phyloP scores from a whole-genome alignment of 53 echinoderm and acorn worm species.

The Holothuria leucospilota region DNA sequence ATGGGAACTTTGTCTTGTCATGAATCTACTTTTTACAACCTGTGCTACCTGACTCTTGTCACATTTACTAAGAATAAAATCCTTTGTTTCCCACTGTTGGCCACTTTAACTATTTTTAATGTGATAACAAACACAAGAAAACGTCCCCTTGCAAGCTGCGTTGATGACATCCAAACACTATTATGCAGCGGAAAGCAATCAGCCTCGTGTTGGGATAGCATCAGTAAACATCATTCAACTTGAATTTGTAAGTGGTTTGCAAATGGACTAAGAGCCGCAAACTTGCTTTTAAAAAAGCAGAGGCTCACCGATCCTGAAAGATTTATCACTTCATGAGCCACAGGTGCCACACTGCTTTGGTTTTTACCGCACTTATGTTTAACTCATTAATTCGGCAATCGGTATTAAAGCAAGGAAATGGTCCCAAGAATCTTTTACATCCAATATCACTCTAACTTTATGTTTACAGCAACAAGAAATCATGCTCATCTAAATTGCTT shows the following conservation, averaged over 20 bases:
- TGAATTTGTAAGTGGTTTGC: constrained; percentile 21
- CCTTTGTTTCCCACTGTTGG: background rate
- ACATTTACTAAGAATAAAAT: constrained; percentile 19
- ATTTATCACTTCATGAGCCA: constrained; percentile 23
- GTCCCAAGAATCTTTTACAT: constrained; percentile 20
- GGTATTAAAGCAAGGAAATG: background rate
- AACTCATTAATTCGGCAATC: constrained; percentile 35
- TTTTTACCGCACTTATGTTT: constrained; percentile 6
- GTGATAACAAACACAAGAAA: constrained; percentile 2
- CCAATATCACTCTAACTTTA: background rate
- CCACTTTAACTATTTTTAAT: constrained; percentile 19
- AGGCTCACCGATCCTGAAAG: background rate
- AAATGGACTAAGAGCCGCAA: constrained; percentile 34
- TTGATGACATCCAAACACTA: constrained; percentile 10
- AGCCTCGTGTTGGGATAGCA: too few relatives aligned
- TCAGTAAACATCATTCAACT: constrained; percentile 31
- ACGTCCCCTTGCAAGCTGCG: background rate
- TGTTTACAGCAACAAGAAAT: background rate
- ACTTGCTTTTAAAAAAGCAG: constrained; percentile 21
- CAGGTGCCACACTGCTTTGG: constrained; percentile 1
- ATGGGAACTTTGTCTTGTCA: background rate
- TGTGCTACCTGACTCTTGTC: constrained; percentile 34
- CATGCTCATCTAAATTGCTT: background rate
- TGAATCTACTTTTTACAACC: constrained; percentile 30
- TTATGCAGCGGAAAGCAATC: constrained; percentile 18